These are phyloP conservation scores for Lepus timidus DNA, from an alignment of 2,113 vertebrate species.

Conservation along the genomic window DNA sequence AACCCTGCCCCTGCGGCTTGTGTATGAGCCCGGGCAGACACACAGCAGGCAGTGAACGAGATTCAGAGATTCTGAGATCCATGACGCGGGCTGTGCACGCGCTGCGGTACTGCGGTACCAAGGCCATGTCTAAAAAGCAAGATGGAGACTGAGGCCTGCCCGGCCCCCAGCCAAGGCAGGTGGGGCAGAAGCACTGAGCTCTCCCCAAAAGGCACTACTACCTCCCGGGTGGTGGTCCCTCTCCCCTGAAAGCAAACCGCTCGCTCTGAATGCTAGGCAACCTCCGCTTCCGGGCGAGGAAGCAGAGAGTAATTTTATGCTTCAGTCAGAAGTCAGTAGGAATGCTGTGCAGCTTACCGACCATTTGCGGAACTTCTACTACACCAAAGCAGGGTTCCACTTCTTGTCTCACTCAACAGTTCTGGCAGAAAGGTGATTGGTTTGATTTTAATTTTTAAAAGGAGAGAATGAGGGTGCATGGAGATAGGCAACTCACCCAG, in stretches of 20 bases:
- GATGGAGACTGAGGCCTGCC: background rate
- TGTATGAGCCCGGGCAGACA: background rate
- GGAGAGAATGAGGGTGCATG: background rate
- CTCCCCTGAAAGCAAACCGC: slow-evolving; percentile 36
- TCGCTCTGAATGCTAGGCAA: background rate
- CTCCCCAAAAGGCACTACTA: background rate
- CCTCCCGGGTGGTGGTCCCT: background rate
- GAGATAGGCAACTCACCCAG: background rate
- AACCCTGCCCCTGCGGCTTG: background rate
- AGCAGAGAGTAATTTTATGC: background rate
- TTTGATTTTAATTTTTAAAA: slow-evolving; percentile 53
- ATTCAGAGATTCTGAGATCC: background rate
- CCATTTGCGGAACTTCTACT: background rate
- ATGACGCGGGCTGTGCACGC: background rate
- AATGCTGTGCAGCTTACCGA: slow-evolving; percentile 1
- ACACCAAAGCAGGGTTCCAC: background rate
- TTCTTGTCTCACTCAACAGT: background rate
- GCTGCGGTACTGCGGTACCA: background rate
- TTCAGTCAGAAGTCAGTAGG: background rate
- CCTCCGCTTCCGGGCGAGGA: slow-evolving; percentile 4
- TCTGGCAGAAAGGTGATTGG: background rate
- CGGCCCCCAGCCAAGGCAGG: background rate
- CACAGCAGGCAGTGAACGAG: background rate
- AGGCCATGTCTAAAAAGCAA: background rate
- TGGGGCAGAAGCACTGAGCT: background rate